A percentile compares a stretch with the other conserved stretches of the same genome.
phyloP scores from a whole-genome alignment of 2,888 invertebrate genomes.

The Trypoxylon attenuatum region DNA sequence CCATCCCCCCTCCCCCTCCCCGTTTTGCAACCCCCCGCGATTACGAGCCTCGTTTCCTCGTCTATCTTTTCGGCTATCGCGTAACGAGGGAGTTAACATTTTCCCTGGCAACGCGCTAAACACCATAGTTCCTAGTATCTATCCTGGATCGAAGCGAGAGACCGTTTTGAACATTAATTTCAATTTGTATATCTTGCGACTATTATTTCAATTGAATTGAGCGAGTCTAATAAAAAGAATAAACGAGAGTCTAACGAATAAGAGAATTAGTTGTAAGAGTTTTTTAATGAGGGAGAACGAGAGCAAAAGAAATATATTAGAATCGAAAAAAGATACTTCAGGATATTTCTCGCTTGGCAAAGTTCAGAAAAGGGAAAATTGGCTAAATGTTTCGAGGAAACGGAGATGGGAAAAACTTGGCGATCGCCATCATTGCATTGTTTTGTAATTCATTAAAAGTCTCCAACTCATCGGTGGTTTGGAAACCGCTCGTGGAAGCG shows the following conservation, averaged over 20 bases:
- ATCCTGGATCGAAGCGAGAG: too few species aligned
- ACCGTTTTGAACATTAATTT: too few species aligned
- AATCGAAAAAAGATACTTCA: conserved; percentile 25
- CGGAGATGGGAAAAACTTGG: conserved; percentile 21
- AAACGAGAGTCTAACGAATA: too few species aligned
- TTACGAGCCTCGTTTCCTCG: conserved; percentile 8
- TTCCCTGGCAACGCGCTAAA: too few species aligned
- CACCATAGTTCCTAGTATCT: too few species aligned
- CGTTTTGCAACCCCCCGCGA: conserved; percentile 14
- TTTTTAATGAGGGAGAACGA: too few species aligned
- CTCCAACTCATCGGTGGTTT: background rate
- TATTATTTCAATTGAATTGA: too few species aligned
- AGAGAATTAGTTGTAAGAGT: too few species aligned
- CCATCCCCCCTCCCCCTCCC: conserved; percentile 36
- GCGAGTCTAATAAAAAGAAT: too few species aligned
- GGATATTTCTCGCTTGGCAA: conserved; percentile 24
- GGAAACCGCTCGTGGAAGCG: background rate
- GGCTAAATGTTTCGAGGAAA: background rate
- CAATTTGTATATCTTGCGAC: too few species aligned
- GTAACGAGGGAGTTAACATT: too few species aligned
- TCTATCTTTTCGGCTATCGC: background rate
- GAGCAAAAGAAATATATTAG: too few species aligned
- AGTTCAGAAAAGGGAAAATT: background rate
- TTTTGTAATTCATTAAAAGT: conserved; percentile 43
- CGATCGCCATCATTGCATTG: conserved; percentile 24